Evolutionary conservation across 1,140 invertebrate species (phyloP).

Genomic region (Lepidurus arcticus): DNA sequence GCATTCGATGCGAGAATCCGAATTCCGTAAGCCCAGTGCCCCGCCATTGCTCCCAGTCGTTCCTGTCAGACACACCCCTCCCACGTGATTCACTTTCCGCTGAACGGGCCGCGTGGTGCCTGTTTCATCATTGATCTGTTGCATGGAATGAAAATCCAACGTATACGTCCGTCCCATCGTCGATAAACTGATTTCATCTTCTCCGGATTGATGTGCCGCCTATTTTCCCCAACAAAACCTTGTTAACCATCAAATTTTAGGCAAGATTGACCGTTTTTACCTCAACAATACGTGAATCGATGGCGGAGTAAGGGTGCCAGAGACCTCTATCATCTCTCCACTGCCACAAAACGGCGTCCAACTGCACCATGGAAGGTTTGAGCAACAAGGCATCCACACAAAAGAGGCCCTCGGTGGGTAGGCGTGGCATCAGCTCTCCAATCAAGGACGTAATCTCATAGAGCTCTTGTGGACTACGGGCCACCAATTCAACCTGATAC

Average conservation of each 20-base stretch:
- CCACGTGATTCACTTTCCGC: slow-evolving; percentile 50
- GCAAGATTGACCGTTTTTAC: slow-evolving; percentile 44
- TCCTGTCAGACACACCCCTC: slow-evolving; percentile 22
- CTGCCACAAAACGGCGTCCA: slow-evolving; percentile 83
- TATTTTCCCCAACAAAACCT: slow-evolving; percentile 23
- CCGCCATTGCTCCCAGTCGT: slow-evolving; percentile 17
- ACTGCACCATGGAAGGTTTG: slow-evolving; percentile 59
- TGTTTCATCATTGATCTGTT: slow-evolving; percentile 96
- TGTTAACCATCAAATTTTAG: slow-evolving; percentile 31
- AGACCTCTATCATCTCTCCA: slow-evolving; percentile 80
- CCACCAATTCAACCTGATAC: slow-evolving; percentile 69
- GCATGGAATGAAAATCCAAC: slow-evolving; percentile 93
- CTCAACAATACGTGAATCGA: slow-evolving; percentile 75
- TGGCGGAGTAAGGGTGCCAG: slow-evolving; percentile 65
- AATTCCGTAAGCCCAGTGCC: slow-evolving; percentile 34
- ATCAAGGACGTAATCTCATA: slow-evolving; percentile 95
- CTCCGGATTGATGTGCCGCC: slow-evolving; percentile 83
- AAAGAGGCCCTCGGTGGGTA: slow-evolving; percentile 91
- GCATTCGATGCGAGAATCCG: slow-evolving; percentile 61
- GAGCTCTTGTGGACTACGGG: slow-evolving; percentile 86
- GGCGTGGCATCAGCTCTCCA: slow-evolving; percentile 87
- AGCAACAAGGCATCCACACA: slow-evolving; percentile 80
- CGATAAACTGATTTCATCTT: slow-evolving; percentile 88
- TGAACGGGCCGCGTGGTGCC: slow-evolving; percentile 87
- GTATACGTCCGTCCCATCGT: slow-evolving; percentile 88